A percentile compares a stretch with the other conserved stretches of the same genome.
Conservation (phyloP, 2,113 vertebrate genomes). For the Spea multiplicata region DNA sequence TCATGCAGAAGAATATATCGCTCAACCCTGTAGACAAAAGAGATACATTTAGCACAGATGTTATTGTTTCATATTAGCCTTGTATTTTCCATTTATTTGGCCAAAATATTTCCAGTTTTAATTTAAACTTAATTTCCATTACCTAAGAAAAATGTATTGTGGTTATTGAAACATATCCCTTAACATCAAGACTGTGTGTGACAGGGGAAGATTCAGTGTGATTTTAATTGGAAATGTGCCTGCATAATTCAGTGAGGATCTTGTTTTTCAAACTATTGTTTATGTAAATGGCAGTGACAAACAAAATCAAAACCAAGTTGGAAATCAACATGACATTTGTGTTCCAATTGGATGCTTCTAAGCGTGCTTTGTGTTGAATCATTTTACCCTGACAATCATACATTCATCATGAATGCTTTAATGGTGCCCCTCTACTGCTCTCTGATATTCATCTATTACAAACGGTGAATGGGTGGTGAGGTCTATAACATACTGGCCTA, state of each 20-base stretch:
- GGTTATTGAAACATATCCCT: not conserved
- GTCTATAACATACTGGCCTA: too few relatives aligned
- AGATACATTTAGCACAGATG: not conserved
- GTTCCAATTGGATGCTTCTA: slow-evolving; percentile 26
- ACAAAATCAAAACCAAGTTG: not conserved
- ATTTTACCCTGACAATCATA: slow-evolving; percentile 14
- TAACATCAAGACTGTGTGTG: slow-evolving; percentile 1
- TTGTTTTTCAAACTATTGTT: slow-evolving; percentile 21
- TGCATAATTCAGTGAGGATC: not conserved
- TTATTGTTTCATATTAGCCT: not conserved
- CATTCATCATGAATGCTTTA: slow-evolving; percentile 10
- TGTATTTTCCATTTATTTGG: not conserved
- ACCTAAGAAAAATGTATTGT: not conserved
- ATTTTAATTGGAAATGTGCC: slow-evolving; percentile 5
- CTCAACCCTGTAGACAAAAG: too few relatives aligned
- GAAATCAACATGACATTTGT: slow-evolving; percentile 33
- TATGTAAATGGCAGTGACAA: not conserved
- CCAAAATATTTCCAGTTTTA: not conserved
- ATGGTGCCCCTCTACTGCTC: not conserved
- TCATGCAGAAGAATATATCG: too few relatives aligned
- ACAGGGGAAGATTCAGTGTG: not conserved
- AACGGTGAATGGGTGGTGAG: too few relatives aligned
- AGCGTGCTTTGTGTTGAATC: slow-evolving; percentile 31
- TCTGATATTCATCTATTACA: not conserved
- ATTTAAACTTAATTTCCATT: not conserved